These are phyloP conservation scores for Nothura maculosa DNA, from an alignment of 2,797 vertebrate species.

Conservation along the genomic window DNA sequence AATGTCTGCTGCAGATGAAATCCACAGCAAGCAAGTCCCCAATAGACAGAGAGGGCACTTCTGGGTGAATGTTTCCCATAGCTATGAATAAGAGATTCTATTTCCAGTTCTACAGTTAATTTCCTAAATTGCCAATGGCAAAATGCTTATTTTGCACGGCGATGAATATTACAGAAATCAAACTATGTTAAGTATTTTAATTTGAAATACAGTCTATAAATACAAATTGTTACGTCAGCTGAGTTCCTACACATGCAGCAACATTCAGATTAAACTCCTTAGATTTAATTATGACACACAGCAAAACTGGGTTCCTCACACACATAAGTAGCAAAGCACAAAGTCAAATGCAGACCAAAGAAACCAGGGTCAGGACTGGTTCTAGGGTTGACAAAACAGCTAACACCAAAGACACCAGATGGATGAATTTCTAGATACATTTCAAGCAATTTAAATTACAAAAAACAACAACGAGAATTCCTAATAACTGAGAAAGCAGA, in stretches of 20 bases:
- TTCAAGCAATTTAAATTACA: not conserved
- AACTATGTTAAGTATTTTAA: not conserved
- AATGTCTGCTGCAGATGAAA: not conserved
- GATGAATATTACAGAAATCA: not conserved
- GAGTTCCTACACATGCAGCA: not conserved
- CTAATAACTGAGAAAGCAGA: not conserved
- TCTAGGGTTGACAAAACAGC: not conserved
- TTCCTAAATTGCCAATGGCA: not conserved
- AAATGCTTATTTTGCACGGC: not conserved
- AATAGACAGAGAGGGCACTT: not conserved
- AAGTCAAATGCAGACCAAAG: not conserved
- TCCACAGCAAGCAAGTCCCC: not conserved
- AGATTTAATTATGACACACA: not conserved
- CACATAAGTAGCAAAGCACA: not conserved
- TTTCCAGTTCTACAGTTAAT: not conserved
- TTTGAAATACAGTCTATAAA: not conserved
- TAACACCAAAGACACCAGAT: not conserved
- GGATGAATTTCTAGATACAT: not conserved
- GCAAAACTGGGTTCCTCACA: not conserved
- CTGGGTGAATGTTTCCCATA: not conserved
- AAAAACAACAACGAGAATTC: not conserved
- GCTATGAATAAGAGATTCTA: not conserved
- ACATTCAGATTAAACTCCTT: not conserved
- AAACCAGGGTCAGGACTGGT: not conserved
- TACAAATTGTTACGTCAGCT: not conserved